Percentiles rank a stretch among this genome's conserved stretches.
These are phyloP conservation scores for Thamnophis sirtalis DNA, from an alignment of 2,113 vertebrate species.

Conservation along the genomic window DNA sequence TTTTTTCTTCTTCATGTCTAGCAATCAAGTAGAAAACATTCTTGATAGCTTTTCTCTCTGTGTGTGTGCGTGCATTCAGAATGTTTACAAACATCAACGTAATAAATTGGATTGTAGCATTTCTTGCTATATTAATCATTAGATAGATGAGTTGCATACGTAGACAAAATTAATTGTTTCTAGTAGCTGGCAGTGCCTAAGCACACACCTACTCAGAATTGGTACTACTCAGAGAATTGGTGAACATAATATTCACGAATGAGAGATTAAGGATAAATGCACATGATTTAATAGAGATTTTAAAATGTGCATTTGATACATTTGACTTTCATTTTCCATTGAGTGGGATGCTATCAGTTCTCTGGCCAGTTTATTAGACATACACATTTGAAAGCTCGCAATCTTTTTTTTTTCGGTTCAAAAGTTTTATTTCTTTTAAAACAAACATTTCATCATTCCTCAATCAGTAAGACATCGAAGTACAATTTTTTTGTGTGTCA, in stretches of 20 bases:
- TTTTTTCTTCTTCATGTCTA: background rate
- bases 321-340: background rate
- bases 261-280: background rate
- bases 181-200: background rate
- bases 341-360: background rate
- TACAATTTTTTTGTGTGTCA: no score
- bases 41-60: background rate
- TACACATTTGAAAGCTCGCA: background rate
- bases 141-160: background rate
- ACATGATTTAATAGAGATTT: background rate
- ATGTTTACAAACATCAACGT: background rate
- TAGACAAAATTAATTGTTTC: background rate
- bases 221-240: background rate
- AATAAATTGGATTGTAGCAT: background rate
- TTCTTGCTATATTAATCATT: background rate
- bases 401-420: no score
- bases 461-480: no score
- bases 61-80: background rate
- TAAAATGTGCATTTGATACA: background rate
- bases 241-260: background rate
- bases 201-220: no score
- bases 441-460: no score
- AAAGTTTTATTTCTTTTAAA: no score
- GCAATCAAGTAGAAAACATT: background rate
- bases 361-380: background rate